Evolutionary conservation across 2,888 invertebrate genomes (phyloP), one percentile per base, ranked within the genome.

Genomic region (Timandra comae): DNA sequence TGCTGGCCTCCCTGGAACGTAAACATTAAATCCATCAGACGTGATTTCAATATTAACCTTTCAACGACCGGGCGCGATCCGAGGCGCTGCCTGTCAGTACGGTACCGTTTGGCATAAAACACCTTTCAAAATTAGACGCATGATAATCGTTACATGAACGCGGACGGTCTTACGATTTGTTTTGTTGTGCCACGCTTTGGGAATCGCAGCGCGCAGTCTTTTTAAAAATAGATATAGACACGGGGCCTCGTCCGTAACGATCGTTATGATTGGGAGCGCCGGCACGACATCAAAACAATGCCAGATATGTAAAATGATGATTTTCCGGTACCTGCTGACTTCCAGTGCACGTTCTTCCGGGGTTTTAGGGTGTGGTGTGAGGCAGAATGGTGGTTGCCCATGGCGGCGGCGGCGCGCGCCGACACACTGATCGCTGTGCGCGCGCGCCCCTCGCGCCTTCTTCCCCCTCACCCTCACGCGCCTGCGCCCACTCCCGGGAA

Each of bases 301-400:
- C n/a, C n/a, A n/a, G n/a, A n/a, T n/a, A n/a, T n/a, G 38, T 33
- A 24, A 29, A 38, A 27, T 38, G 46, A 30, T 28, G 16, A 36
- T 45, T 33, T 44, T 46, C 46, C 52, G 48, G 82, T 91, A 93
- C 94, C 94, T 92, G 93, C 92, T 57, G 92, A 90, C 84, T 92
- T 93, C 93, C 93, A 93, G 84, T 92, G 93, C 59, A 93, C 91
- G 87, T 91, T 91, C 84, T 93, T 92, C 66, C 89, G 90, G 66
- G 89, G 90, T 74, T 88, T 85, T 65, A 68, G 64, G 49, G 68
- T 60, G 59, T 75, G 69, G 68, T 79, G 77, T 58, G 82, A 67
- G 70, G 74, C 73, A 56, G 86, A 85, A 56, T 85, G 81, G 40
- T 80, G 80, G 75, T 86, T 85, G 77, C 86, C 86, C 85, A 85